Percentiles rank a stretch among this genome's conserved stretches.
These are phyloP conservation scores for Caligus rogercresseyi DNA, from an alignment of 1,140 invertebrate species.

Conservation along the genomic window DNA sequence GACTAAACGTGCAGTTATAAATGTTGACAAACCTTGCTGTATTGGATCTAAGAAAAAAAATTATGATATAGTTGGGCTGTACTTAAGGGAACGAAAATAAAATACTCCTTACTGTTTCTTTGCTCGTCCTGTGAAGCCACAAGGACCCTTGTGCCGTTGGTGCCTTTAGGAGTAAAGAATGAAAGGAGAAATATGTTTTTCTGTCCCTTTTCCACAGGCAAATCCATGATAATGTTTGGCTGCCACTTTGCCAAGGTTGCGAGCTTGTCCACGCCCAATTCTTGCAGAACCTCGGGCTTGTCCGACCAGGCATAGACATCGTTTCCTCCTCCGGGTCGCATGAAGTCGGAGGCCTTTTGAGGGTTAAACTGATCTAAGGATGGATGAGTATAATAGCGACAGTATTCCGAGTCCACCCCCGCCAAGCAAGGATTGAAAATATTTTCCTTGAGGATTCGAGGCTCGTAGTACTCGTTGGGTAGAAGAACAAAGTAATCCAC, in stretches of 20 bases:
- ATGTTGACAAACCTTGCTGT: conserved; percentile 40
- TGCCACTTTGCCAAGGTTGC: conserved; percentile 45
- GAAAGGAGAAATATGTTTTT: conserved; percentile 53
- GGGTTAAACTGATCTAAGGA: conserved; percentile 39
- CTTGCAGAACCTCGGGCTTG: not conserved
- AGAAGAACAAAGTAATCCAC: conserved; percentile 84
- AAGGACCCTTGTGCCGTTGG: conserved; percentile 28
- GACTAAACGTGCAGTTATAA: conserved; percentile 58
- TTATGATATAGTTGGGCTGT: conserved; percentile 19
- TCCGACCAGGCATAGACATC: conserved; percentile 34
- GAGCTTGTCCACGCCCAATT: conserved; percentile 36
- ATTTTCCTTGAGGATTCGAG: conserved; percentile 61
- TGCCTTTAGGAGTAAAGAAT: conserved; percentile 42
- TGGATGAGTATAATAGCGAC: conserved; percentile 48
- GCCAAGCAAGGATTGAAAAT: conserved; percentile 57
- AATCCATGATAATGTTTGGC: conserved; percentile 33
- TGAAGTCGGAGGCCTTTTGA: conserved; percentile 39
- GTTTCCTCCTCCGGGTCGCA: conserved; percentile 31
- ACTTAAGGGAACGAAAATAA: conserved; percentile 15
- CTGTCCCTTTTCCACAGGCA: conserved; percentile 34
- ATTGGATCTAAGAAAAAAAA: conserved; percentile 28
- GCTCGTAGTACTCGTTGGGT: conserved; percentile 87
- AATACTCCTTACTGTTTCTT: not conserved
- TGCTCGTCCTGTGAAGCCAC: conserved; percentile 23
- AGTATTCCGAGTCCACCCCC: conserved; percentile 26